Evolutionary conservation across 2,797 vertebrate genomes (phyloP).

Genomic region (Amblyraja radiata): DNA sequence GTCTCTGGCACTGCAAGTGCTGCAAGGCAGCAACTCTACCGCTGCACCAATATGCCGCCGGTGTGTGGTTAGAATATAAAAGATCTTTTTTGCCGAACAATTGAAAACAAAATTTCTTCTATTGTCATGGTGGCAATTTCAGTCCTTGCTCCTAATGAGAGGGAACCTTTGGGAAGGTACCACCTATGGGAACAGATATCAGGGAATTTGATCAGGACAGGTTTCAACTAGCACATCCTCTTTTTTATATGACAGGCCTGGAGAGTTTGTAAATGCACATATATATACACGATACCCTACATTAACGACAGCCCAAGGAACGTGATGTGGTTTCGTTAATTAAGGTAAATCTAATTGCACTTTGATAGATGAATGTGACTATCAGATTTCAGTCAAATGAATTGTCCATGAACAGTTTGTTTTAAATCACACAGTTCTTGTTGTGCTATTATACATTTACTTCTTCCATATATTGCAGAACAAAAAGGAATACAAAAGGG

Average conservation of each 20-base stretch:
- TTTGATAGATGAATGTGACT: not conserved
- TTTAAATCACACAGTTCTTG: not conserved
- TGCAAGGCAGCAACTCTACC: too few species aligned
- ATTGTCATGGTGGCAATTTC: not conserved
- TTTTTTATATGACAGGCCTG: not conserved
- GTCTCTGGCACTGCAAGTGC: too few species aligned
- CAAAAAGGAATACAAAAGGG: not conserved
- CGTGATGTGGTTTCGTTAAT: not conserved
- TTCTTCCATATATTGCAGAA: not conserved
- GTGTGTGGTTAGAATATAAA: too few species aligned
- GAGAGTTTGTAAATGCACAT: not conserved
- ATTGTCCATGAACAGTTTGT: not conserved
- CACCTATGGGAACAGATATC: not conserved
- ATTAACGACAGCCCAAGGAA: not conserved
- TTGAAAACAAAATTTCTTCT: not conserved
- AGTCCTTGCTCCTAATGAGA: not conserved
- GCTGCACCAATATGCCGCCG: too few species aligned
- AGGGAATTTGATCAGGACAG: not conserved
- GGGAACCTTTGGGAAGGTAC: not conserved
- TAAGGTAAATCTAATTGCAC: not conserved
- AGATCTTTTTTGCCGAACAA: not conserved
- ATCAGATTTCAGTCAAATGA: not conserved
- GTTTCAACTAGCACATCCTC: not conserved
- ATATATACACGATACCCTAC: too few species aligned
- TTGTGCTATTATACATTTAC: not conserved